phyloP scores from a whole-genome alignment of 2,113 vertebrate species.

The Tympanuchus pallidicinctus region DNA sequence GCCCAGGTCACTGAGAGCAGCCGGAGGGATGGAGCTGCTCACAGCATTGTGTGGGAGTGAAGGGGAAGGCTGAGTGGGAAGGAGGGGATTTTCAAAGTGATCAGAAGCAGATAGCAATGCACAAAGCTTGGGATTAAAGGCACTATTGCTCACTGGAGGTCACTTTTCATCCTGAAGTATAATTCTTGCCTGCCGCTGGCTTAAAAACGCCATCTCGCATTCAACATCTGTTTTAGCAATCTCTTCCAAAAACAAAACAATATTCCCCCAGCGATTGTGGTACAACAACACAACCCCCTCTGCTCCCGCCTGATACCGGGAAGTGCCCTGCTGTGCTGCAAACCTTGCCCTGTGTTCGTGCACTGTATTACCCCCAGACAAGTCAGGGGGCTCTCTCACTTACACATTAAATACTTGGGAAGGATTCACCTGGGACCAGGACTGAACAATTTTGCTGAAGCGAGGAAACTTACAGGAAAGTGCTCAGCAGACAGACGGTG shows the following conservation, averaged over 20 bases:
- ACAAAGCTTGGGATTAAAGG: conserved; percentile 39
- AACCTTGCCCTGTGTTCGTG: conserved; percentile 36
- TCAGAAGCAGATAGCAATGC: neutral
- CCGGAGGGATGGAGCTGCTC: neutral
- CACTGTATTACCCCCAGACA: neutral
- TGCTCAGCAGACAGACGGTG: neutral
- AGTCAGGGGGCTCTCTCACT: conserved; percentile 36
- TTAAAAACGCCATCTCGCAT: conserved; percentile 45
- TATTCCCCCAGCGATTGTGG: conserved; percentile 73
- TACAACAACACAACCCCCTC: conserved; percentile 48
- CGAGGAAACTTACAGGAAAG: neutral
- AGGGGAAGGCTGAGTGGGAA: neutral
- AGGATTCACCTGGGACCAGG: neutral
- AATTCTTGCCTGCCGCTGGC: conserved; percentile 54
- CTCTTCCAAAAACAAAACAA: conserved; percentile 76
- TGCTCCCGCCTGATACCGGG: conserved; percentile 38
- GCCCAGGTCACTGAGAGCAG: neutral
- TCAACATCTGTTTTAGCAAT: conserved; percentile 80
- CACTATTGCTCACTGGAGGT: conserved; percentile 14
- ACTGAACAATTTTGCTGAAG: neutral
- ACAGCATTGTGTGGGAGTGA: neutral
- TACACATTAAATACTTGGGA: neutral
- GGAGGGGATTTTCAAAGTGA: neutral
- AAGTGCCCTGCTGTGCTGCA: conserved; percentile 45
- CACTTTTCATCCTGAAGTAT: conserved; percentile 45